A percentile compares a stretch with the other conserved stretches of the same genome.
Evolutionary conservation across 2,888 invertebrate genomes (phyloP).

Genomic region (Conus canariensis): DNA sequence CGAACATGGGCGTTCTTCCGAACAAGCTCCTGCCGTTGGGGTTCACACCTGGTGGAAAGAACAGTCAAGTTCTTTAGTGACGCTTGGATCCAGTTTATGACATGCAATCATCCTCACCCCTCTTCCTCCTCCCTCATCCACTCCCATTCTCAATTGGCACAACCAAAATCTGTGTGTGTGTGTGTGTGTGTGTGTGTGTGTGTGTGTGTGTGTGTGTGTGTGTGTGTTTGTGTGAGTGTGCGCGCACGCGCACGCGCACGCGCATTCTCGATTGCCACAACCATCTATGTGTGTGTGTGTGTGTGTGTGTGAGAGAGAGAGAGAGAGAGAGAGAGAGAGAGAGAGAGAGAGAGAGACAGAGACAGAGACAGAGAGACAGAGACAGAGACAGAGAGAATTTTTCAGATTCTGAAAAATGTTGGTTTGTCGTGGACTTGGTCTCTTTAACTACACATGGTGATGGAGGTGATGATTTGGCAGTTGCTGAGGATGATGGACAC

Average conservation of each 20-base stretch:
- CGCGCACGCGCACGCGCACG: too few relatives aligned
- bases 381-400: neutral
- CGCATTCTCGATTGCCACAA: too few relatives aligned
- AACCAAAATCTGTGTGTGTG: too few relatives aligned
- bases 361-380: conserved; percentile 1
- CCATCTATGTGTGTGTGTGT: too few relatives aligned
- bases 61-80: neutral
- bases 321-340: conserved; percentile 10
- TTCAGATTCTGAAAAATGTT: too few relatives aligned
- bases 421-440: too few relatives aligned
- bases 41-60: conserved; percentile 57
- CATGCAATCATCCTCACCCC: neutral
- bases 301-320: neutral
- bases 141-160: neutral
- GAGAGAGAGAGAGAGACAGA: conserved; percentile 13
- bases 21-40: conserved; percentile 59
- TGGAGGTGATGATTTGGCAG: too few relatives aligned
- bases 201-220: too few relatives aligned
- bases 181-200: too few relatives aligned
- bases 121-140: neutral
- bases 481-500: too few relatives aligned
- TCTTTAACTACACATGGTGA: too few relatives aligned
- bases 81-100: neutral
- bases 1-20: conserved; percentile 61
- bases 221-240: too few relatives aligned